Percentiles rank a stretch among this genome's conserved stretches.
phyloP scores from a whole-genome alignment of 1,140 invertebrate species.

The Bradynema listronoti region DNA sequence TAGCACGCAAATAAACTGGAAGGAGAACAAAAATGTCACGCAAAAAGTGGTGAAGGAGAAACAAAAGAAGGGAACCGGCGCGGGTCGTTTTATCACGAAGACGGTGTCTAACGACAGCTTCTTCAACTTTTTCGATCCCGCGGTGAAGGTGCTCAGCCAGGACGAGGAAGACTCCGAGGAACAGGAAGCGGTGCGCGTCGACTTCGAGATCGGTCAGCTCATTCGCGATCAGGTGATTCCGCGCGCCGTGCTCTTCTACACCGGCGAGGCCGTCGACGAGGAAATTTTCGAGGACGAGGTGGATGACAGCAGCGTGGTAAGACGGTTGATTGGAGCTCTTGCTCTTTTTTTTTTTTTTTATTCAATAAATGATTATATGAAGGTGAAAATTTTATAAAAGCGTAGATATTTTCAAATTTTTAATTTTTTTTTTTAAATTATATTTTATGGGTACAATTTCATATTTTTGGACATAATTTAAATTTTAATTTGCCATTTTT shows the following conservation, averaged over 20 bases:
- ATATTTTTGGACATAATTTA: too few species aligned
- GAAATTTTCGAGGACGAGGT: conserved; percentile 42
- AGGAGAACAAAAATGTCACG: conserved; percentile 91
- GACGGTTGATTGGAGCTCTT: background rate
- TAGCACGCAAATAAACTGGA: conserved; percentile 83
- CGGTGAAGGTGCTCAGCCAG: conserved; percentile 62
- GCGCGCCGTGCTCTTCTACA: conserved; percentile 62
- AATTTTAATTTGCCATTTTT: too few species aligned
- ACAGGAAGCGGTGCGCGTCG: conserved; percentile 58
- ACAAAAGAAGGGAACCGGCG: conserved; percentile 91
- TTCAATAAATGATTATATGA: too few species aligned
- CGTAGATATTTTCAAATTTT: too few species aligned
- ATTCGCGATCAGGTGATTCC: conserved; percentile 59
- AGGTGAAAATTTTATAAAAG: too few species aligned
- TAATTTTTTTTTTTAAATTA: too few species aligned
- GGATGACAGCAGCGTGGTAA: conserved; percentile 32
- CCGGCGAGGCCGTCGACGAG: conserved; percentile 57
- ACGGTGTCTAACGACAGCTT: conserved; percentile 71
- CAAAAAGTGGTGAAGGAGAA: conserved; percentile 93
- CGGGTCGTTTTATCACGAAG: conserved; percentile 83
- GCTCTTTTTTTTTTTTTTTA: background rate
- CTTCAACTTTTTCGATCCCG: conserved; percentile 96
- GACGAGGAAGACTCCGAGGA: conserved; percentile 40
- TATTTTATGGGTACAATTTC: too few species aligned
- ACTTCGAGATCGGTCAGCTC: conserved; percentile 63